Evolutionary conservation across 1,140 invertebrate species (phyloP).

Genomic region (Aleiodes sp.): DNA sequence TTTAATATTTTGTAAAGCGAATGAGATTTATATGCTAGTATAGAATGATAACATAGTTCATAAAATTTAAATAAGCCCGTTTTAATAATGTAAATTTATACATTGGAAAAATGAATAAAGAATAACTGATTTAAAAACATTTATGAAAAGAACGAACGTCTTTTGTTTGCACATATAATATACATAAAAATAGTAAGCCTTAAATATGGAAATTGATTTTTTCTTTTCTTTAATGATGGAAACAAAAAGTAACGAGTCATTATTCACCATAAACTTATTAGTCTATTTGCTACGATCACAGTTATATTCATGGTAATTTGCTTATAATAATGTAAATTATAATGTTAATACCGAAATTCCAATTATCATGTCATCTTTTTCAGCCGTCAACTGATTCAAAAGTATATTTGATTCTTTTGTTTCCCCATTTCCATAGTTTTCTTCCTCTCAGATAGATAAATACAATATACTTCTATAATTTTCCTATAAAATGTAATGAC

Average conservation of each 20-base stretch:
- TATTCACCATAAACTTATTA: conserved; percentile 54
- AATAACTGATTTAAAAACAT: no score
- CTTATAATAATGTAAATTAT: conserved; percentile 48
- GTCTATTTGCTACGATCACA: conserved; percentile 63
- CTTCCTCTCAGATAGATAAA: no score
- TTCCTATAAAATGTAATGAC: no score
- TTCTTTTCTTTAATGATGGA: conserved; percentile 16
- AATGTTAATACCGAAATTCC: conserved; percentile 32
- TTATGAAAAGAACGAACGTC: neutral
- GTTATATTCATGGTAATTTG: conserved; percentile 63
- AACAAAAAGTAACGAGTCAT: conserved; percentile 16
- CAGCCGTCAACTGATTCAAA: no score
- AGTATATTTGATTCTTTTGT: no score
- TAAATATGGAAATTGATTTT: neutral
- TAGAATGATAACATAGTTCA: no score
- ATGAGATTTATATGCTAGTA: no score
- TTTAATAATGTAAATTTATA: neutral
- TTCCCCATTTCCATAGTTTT: no score
- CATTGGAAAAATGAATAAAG: neutral
- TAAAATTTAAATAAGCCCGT: neutral
- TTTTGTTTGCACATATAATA: neutral
- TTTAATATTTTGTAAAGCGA: no score
- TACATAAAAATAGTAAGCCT: no score
- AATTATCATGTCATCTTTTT: no score
- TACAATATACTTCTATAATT: no score